These are phyloP conservation scores for Fulica atra DNA, from an alignment of 2,113 vertebrate species.

Conservation along the genomic window DNA sequence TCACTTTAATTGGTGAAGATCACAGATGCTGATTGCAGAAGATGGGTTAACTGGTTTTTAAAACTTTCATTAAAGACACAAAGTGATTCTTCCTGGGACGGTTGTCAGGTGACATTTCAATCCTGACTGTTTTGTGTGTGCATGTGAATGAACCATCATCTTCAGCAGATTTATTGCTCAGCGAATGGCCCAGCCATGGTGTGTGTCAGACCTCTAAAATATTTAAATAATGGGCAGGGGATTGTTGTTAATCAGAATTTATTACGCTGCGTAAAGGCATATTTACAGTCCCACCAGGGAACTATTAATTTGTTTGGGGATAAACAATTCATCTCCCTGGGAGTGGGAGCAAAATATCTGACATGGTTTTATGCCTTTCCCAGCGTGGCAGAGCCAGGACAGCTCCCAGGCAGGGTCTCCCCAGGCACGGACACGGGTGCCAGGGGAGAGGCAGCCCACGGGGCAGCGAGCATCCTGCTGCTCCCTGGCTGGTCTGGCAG, in stretches of 20 bases:
- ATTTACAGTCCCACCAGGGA: constrained; percentile 67
- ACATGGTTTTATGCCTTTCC: not conserved
- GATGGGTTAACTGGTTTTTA: not conserved
- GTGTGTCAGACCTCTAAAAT: constrained; percentile 33
- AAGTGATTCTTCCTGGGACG: not conserved
- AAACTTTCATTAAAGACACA: not conserved
- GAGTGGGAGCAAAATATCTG: constrained; percentile 59
- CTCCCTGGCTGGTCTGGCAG: not conserved
- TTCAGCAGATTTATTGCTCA: constrained; percentile 25
- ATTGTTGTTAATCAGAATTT: constrained; percentile 57
- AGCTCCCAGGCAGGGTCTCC: not conserved
- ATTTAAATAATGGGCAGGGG: constrained; percentile 28
- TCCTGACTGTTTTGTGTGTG: no score
- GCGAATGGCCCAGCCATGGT: not conserved
- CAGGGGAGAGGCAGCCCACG: not conserved
- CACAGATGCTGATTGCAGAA: not conserved
- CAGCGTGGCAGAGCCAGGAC: not conserved
- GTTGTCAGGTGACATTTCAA: not conserved
- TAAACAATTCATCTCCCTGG: constrained; percentile 65
- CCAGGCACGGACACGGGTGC: not conserved
- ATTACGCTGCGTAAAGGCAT: constrained; percentile 40
- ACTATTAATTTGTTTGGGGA: constrained; percentile 64
- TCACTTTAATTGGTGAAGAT: not conserved
- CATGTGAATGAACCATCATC: not conserved
- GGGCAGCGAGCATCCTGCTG: not conserved